Evolutionary conservation across 2,797 vertebrate genomes (phyloP), one percentile per base, ranked within the genome.

Genomic region (Adelosebastes latens): DNA sequence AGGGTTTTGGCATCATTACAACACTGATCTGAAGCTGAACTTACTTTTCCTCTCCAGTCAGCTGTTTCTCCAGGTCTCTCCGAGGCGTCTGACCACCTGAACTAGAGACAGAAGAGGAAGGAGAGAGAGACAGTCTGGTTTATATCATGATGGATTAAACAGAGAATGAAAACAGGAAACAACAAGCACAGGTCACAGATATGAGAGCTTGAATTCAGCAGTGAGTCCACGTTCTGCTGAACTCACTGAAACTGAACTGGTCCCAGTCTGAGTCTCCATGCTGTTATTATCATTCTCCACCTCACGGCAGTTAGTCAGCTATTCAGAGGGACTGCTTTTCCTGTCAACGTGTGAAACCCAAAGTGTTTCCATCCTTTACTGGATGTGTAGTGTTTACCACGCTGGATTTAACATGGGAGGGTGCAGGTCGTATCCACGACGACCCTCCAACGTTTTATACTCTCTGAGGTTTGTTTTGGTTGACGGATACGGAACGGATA

Each of bases 31-130:
- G 29, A 34, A 34, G 29, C 8, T 32, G 3, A 9, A 11, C 69
- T 95, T 93, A 99, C 98, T 99, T 99, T 49, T 99, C 98, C 70
- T 99, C 98, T 85, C 98, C 98, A 1, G 98, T 99, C 82, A 99
- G 93, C 92, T 99, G 98, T 59, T 99, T 99, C 87, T 99, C 98
- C 93, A 99, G 92, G 88, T 99, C 98, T 77, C 98, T 96, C 12
- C 98, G 97, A 4, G 98, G 98, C 52, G 98, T 99, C 94, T 99
- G 98, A 52, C 98, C 98, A 62, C 97, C 98, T 6, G 97, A 97
- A 65, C 98, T 99, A 6, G 2, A 87, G 24, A 71, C 8, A 75
- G 20, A 66, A 27, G 32, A 34, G 32, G 32, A 34, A 34, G 58
- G 10, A 56, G 10, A 55, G 4, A 73, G 16, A 72, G 31, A 83